Evolutionary conservation across 2,888 invertebrate genomes (phyloP).

Genomic region (Polyommatus iphigenia): DNA sequence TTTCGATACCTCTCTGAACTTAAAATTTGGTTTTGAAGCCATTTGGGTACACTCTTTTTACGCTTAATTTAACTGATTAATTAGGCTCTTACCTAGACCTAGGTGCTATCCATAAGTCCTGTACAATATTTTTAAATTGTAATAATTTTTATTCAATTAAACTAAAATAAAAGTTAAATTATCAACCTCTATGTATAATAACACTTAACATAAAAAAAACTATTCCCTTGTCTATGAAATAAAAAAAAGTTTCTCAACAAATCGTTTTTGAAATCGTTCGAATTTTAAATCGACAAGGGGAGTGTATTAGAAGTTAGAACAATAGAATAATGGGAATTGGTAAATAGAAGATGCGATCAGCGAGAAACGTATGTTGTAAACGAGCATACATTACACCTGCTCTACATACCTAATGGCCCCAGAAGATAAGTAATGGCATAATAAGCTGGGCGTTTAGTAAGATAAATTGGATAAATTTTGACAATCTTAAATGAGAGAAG

Average conservation of each 20-base stretch:
- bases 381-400: constrained; percentile 12
- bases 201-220: background rate
- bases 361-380: constrained; percentile 15
- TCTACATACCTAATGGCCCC: constrained; percentile 4
- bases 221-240: background rate
- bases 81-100: too few species aligned
- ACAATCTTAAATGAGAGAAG: too few species aligned
- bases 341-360: constrained; percentile 14
- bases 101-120: too few species aligned
- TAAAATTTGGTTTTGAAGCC: too few species aligned
- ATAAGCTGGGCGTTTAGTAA: background rate
- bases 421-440: constrained; percentile 9
- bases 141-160: too few species aligned
- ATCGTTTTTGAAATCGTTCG: background rate
- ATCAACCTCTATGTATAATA: too few species aligned
- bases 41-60: too few species aligned
- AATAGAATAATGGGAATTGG: constrained; percentile 19
- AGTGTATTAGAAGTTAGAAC: constrained; percentile 10
- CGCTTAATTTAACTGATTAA: too few species aligned
- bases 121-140: too few species aligned
- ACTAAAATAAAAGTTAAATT: background rate
- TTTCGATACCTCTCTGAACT: background rate
- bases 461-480: background rate
- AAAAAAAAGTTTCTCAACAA: constrained; percentile 9
- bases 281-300: constrained; percentile 11